phyloP scores from a whole-genome alignment of 2,888 invertebrate genomes.

The Fabriciana adippe region DNA sequence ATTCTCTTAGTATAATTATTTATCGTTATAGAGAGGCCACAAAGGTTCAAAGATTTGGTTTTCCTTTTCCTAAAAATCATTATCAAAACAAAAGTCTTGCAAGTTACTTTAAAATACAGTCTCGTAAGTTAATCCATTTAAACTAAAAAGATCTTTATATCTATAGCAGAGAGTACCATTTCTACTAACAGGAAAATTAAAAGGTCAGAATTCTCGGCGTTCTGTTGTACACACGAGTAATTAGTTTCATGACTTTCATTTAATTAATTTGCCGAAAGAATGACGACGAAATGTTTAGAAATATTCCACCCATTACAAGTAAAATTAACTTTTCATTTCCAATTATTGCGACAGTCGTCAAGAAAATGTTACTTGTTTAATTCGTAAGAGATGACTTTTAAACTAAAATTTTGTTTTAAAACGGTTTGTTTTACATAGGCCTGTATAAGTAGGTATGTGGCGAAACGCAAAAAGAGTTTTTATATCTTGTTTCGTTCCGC shows the following conservation, averaged over 20 bases:
- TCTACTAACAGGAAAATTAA: background rate
- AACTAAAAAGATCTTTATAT: background rate
- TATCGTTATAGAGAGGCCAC: background rate
- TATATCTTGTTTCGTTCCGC: too few species aligned
- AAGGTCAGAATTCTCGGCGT: slow-evolving; percentile 21
- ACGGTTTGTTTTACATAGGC: too few species aligned
- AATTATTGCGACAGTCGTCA: background rate
- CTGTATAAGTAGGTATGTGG: too few species aligned
- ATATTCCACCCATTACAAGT: slow-evolving; percentile 41
- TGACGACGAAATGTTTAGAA: slow-evolving; percentile 42
- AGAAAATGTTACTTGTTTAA: background rate
- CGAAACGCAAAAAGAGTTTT: too few species aligned
- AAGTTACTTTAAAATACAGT: slow-evolving; percentile 11
- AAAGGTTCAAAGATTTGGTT: background rate
- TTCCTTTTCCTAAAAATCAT: slow-evolving; percentile 9
- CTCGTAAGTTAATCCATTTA: background rate
- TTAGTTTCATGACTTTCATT: slow-evolving; percentile 57
- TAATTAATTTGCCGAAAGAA: slow-evolving; percentile 60
- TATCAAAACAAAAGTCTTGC: slow-evolving; percentile 13
- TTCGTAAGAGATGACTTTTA: too few species aligned
- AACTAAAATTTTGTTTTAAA: too few species aligned
- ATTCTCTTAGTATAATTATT: background rate
- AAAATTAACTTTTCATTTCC: background rate
- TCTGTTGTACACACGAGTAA: slow-evolving; percentile 53
- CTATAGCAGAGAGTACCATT: background rate